These are phyloP conservation scores for Oreochromis tanganicae DNA, from an alignment of 2,113 vertebrate genomes.

Conservation along the genomic window DNA sequence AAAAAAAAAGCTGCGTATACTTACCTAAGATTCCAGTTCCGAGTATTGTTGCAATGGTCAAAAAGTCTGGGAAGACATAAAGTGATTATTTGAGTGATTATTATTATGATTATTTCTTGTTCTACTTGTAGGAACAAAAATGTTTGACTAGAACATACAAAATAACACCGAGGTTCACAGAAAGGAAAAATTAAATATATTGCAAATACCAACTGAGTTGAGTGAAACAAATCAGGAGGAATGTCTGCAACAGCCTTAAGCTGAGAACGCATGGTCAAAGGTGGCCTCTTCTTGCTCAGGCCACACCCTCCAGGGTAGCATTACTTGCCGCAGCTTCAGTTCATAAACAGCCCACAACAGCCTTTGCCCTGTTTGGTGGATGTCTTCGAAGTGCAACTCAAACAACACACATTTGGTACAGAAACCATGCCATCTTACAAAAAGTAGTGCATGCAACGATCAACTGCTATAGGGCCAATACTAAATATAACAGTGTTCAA, in stretches of 20 bases:
- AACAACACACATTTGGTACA: not conserved
- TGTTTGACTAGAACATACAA: not conserved
- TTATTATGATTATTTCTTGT: not conserved
- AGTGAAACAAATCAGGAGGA: not conserved
- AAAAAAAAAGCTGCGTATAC: not conserved
- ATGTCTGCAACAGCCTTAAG: not conserved
- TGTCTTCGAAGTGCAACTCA: not conserved
- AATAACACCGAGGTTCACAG: not conserved
- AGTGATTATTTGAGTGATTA: not conserved
- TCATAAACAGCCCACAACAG: not conserved
- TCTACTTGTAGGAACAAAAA: not conserved
- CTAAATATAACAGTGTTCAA: not conserved
- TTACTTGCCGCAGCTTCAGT: rapidly evolving
- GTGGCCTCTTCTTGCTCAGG: not conserved
- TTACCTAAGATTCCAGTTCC: constrained; percentile 73
- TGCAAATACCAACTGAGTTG: not conserved
- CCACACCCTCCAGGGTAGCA: not conserved
- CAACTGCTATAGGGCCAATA: not conserved
- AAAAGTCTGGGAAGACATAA: constrained; percentile 59
- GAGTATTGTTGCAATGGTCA: constrained; percentile 70
- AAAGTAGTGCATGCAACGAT: not conserved
- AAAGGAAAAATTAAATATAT: not conserved
- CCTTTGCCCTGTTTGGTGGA: not conserved
- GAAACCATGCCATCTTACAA: too few relatives aligned
- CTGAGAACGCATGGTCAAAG: not conserved